phyloP scores from a whole-genome alignment of 1,140 invertebrate species.

The Bombus vancouverensis region DNA sequence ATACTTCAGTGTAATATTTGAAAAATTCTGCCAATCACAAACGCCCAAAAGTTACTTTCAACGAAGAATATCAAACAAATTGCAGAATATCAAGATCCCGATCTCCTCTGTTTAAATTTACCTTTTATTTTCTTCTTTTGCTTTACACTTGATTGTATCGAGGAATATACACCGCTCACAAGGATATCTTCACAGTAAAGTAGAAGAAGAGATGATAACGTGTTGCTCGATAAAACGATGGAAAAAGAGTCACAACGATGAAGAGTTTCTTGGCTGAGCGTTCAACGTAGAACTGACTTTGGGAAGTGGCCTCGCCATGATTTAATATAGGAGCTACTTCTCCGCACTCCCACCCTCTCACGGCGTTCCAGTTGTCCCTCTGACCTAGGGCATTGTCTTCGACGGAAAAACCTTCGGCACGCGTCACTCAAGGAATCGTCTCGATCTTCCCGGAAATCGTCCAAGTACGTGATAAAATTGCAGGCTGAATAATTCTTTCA shows the following conservation, averaged over 20 bases:
- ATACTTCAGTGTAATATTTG: background rate
- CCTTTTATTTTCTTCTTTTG: background rate
- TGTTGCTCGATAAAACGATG: conserved; percentile 16
- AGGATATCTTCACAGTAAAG: background rate
- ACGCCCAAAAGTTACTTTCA: background rate
- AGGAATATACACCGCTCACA: background rate
- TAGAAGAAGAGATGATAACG: background rate
- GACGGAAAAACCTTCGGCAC: conserved; percentile 49
- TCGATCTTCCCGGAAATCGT: background rate
- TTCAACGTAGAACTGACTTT: conserved; percentile 78
- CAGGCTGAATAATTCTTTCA: background rate
- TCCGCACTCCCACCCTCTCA: conserved; percentile 74
- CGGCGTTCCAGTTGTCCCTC: conserved; percentile 70
- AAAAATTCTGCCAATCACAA: conserved; percentile 20
- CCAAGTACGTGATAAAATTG: background rate
- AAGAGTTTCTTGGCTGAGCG: conserved; percentile 60
- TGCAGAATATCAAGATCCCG: background rate
- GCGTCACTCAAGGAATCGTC: conserved; percentile 39
- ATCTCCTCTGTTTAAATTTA: conserved; percentile 14
- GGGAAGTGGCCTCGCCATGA: conserved; percentile 75
- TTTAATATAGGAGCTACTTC: conserved; percentile 78
- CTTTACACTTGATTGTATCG: background rate
- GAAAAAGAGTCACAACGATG: background rate
- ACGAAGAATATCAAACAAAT: background rate
- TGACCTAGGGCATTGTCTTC: conserved; percentile 58